phyloP scores from a whole-genome alignment of 2,888 invertebrate species.

The Scaptodrosophila latifasciaeformis region DNA sequence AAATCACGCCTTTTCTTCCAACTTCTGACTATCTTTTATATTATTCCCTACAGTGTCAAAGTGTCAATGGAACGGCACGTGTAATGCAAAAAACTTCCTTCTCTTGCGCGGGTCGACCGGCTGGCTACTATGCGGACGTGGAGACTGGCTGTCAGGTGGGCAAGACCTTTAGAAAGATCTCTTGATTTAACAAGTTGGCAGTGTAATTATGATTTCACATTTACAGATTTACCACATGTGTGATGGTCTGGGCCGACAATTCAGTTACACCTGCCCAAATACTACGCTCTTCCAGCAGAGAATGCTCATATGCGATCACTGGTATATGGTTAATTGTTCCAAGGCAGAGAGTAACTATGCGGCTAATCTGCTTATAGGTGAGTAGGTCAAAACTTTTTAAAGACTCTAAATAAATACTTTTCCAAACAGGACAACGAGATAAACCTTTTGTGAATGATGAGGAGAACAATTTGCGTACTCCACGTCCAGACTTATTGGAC shows the following conservation, averaged over 20 bases:
- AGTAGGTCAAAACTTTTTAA: conserved; percentile 36
- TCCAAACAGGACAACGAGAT: conserved; percentile 78
- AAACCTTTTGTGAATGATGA: conserved; percentile 83
- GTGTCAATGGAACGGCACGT: conserved; percentile 64
- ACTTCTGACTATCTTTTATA: no score
- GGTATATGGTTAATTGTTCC: conserved; percentile 88
- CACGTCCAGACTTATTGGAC: conserved; percentile 81
- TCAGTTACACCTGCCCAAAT: conserved; percentile 86
- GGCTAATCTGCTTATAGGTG: conserved; percentile 83
- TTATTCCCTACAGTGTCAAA: conserved; percentile 13
- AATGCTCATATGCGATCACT: conserved; percentile 87
- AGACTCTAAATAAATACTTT: not conserved
- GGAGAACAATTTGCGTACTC: conserved; percentile 81
- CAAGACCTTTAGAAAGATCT: not conserved
- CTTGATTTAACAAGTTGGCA: not conserved
- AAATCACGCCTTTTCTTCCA: no score
- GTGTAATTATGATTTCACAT: not conserved
- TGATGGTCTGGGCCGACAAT: conserved; percentile 84
- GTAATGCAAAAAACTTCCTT: conserved; percentile 77
- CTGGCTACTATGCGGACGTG: conserved; percentile 86
- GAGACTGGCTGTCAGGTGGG: conserved; percentile 84
- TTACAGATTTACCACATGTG: conserved; percentile 87
- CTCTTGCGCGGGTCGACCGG: conserved; percentile 80
- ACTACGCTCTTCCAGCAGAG: conserved; percentile 87
- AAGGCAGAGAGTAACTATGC: conserved; percentile 81